These are phyloP conservation scores for Dyspetes luteomarginatus DNA, from an alignment of 2,888 invertebrate genomes.

Conservation along the genomic window DNA sequence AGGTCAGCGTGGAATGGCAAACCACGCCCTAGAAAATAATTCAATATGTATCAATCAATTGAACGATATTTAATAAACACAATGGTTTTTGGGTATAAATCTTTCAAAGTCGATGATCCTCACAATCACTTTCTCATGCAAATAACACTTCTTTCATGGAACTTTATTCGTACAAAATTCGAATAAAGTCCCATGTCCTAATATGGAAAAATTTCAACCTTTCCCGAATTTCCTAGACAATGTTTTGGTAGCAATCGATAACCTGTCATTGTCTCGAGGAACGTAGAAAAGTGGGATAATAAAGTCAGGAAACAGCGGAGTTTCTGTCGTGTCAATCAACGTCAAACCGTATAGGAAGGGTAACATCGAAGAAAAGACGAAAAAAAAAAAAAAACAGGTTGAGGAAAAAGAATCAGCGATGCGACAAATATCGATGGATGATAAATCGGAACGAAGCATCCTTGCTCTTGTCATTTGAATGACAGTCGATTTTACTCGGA, in stretches of 20 bases:
- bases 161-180: too few species aligned
- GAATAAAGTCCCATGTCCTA: background rate
- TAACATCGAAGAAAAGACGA: background rate
- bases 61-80: too few species aligned
- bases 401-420: constrained; percentile 37
- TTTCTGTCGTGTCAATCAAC: constrained; percentile 44
- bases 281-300: constrained; percentile 30
- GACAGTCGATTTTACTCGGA: background rate
- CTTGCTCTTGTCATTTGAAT: constrained; percentile 24
- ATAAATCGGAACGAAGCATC: constrained; percentile 54
- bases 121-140: too few species aligned
- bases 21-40: too few species aligned
- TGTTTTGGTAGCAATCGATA: constrained; percentile 33
- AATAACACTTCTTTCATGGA: too few species aligned
- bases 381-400: constrained; percentile 1
- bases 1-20: too few species aligned
- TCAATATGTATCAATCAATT: too few species aligned
- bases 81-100: too few species aligned
- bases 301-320: constrained; percentile 23
- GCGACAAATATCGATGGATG: constrained; percentile 49
- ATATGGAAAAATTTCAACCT: background rate
- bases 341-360: constrained; percentile 22
- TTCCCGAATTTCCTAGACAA: background rate
- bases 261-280: constrained; percentile 34
- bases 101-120: too few species aligned